Conservation (phyloP, 2,113 vertebrate genomes). For the Brachionichthys hirsutus region DNA sequence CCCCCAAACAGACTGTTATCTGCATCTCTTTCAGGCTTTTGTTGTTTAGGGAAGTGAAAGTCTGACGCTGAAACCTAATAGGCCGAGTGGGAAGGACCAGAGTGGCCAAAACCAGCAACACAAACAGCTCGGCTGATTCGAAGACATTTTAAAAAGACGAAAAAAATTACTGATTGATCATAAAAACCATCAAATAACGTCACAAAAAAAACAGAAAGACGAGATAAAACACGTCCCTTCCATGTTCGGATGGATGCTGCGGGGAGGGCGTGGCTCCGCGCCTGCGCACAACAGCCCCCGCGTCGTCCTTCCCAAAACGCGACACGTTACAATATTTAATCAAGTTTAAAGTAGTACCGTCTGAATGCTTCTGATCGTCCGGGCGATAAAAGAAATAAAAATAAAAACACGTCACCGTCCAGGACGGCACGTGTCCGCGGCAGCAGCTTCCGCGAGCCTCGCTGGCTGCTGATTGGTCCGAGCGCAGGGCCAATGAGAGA, state of each 20-base stretch:
- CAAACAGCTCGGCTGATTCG: too few relatives aligned
- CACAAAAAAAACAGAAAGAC: neutral
- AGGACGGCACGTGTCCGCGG: conserved; percentile 68
- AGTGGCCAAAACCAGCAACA: too few relatives aligned
- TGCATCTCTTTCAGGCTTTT: neutral
- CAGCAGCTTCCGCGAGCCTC: conserved; percentile 47
- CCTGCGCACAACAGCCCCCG: neutral
- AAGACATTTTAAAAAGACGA: too few relatives aligned
- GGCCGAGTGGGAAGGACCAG: too few relatives aligned
- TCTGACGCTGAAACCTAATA: too few relatives aligned
- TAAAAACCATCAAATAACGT: neutral
- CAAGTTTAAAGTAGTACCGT: too few relatives aligned
- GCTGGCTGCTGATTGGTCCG: conserved; percentile 58
- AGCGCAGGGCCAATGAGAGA: conserved; percentile 50
- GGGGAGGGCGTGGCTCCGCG: conserved; percentile 32
- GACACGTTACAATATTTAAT: neutral
- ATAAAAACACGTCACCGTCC: neutral
- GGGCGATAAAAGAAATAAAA: neutral
- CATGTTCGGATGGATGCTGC: conserved; percentile 11
- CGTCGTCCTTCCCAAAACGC: too few relatives aligned
- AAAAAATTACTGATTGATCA: too few relatives aligned
- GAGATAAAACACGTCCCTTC: conserved; percentile 12
- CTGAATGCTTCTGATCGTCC: neutral
- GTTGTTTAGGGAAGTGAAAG: neutral
- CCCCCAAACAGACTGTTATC: conserved; percentile 18